Base-by-base conservation (phyloP, 2,888 invertebrate species). In the Trissoscelio sp. region DNA sequence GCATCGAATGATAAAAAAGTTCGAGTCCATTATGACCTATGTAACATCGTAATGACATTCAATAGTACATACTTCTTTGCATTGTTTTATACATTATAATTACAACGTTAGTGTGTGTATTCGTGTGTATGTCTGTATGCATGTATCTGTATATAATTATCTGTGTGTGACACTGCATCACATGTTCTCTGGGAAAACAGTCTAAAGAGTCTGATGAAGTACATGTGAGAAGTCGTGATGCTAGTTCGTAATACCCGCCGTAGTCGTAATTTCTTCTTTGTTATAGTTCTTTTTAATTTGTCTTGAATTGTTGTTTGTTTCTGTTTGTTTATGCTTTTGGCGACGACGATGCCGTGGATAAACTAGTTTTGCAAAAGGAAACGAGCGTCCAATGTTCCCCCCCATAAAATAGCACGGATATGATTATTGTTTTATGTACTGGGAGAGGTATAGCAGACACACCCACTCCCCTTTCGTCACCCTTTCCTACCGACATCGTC, bases 371-470 rank as follows among this genome's bases (percentile, higher is more conserved):
- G 24, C 14, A n/a, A 7, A 22, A 28, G 12, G 24, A 60, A 42
- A 28, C 9, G 34, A 34, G 34, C 7, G 16, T 5, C 51, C 53
- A 16, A 20, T 31, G 64, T n/a, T n/a, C n/a, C n/a, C 75, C 74
- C 77, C 64, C 66, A 81, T 77, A 74, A 83, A 81, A 81, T 82
- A 85, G 73, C 82, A 84, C 83, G 86, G 89, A 89, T 89, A 89
- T 89, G 89, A 88, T 89, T 87, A 88, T 88, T 88, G 86, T n/a
- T 88, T 89, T 89, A 86, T 87, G 84, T 89, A 85, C 85, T 58
- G 88, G 87, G 86, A 88, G 88, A 88, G 88, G 87, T 88, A 87
- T 88, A 86, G 87, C 88, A 89, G 89, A 89, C 89, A 89, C 89
- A 87, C 89, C 88, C 88, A 85, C 87, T 85, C 82, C 70, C 82